Evolutionary conservation across 2,888 invertebrate genomes (phyloP).

Genomic region (Lasioglossum villosulum): DNA sequence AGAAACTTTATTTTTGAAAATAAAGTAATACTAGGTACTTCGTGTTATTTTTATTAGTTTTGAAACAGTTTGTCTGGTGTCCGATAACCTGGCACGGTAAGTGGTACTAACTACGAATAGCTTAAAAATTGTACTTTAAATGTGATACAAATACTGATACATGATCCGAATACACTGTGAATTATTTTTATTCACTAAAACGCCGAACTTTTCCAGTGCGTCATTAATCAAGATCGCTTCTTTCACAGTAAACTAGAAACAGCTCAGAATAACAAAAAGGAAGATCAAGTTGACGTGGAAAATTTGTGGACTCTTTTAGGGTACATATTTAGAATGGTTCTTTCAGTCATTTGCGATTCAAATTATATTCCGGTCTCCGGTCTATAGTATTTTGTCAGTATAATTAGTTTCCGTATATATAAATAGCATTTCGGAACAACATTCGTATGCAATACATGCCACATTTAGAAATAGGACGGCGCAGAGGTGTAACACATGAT

Average conservation of each 20-base stretch:
- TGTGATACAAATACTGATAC: too few species aligned
- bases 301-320: background rate
- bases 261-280: background rate
- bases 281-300: background rate
- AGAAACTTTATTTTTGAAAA: too few species aligned
- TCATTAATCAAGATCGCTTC: background rate
- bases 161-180: background rate
- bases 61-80: too few species aligned
- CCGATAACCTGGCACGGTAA: too few species aligned
- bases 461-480: background rate
- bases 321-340: background rate
- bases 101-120: too few species aligned
- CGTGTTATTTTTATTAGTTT: too few species aligned
- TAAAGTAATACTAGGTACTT: too few species aligned
- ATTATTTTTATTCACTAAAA: background rate
- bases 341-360: background rate
- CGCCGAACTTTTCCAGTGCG: background rate
- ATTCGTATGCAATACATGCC: background rate
- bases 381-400: background rate
- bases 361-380: background rate
- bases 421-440: background rate
- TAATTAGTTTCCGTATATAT: slow-evolving; percentile 1
- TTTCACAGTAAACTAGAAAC: background rate
- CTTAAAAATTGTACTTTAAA: background rate
- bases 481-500: background rate